These are phyloP conservation scores for Acholoe squamosa DNA, from an alignment of 2,888 invertebrate species.

Conservation along the genomic window DNA sequence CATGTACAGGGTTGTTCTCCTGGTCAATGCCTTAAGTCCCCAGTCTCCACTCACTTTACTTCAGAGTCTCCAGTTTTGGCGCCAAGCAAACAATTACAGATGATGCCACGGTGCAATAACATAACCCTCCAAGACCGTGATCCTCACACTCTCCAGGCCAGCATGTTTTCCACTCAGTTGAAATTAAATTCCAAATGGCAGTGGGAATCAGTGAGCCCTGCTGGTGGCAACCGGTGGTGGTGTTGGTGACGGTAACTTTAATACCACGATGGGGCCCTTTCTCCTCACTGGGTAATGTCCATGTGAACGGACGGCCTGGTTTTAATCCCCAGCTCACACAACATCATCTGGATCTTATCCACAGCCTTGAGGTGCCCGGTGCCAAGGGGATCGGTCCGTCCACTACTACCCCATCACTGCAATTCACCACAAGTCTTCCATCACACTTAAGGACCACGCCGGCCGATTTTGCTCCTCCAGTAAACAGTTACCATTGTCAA, in stretches of 20 bases:
- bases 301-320: slow-evolving; percentile 9
- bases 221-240: neutral
- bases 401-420: neutral
- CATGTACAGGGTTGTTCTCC: neutral
- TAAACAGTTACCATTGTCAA: neutral
- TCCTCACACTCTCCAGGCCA: neutral
- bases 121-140: neutral
- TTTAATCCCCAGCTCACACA: neutral
- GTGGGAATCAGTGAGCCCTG: neutral
- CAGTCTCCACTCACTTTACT: neutral
- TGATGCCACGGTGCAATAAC: neutral
- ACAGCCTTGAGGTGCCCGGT: neutral
- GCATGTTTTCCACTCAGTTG: slow-evolving; percentile 23
- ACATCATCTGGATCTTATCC: slow-evolving; percentile 12
- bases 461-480: neutral
- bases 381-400: neutral
- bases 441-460: neutral
- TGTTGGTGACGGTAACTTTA: neutral
- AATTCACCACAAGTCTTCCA: neutral
- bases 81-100: neutral
- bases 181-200: slow-evolving; percentile 25
- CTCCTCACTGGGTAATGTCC: slow-evolving; percentile 22
- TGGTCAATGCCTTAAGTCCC: neutral
- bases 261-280: neutral
- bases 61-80: neutral